A percentile compares a stretch with the other conserved stretches of the same genome.
Evolutionary conservation across 1,140 invertebrate species (phyloP).

Genomic region (Babylonia areolata): DNA sequence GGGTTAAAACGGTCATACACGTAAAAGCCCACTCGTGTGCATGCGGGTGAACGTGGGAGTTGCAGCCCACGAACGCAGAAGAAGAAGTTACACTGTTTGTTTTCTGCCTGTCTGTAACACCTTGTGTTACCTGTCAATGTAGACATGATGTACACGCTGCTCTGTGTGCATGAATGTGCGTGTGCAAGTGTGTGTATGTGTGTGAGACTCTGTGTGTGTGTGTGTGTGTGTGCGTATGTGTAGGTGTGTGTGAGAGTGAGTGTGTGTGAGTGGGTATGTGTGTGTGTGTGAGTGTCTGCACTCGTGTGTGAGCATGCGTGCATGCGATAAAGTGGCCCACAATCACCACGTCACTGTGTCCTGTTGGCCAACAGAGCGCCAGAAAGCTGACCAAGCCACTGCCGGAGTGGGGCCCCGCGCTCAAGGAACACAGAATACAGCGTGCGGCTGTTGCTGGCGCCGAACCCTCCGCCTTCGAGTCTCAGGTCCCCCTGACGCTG

Average conservation of each 20-base stretch:
- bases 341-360: not conserved
- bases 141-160: too few relatives aligned
- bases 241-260: not conserved
- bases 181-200: not conserved
- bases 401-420: slow-evolving; percentile 69
- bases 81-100: too few relatives aligned
- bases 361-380: slow-evolving; percentile 52
- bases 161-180: not conserved
- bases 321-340: too few relatives aligned
- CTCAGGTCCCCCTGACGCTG: slow-evolving; percentile 50
- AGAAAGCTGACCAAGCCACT: slow-evolving; percentile 52
- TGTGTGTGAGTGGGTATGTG: not conserved
- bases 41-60: too few relatives aligned
- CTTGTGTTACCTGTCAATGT: too few relatives aligned
- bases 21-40: too few relatives aligned
- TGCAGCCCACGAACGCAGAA: too few relatives aligned
- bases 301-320: too few relatives aligned
- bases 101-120: too few relatives aligned
- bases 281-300: not conserved
- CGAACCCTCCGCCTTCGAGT: slow-evolving; percentile 42
- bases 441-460: slow-evolving; percentile 35
- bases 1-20: too few relatives aligned
- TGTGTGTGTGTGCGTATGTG: not conserved
- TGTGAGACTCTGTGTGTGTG: not conserved
- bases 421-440: slow-evolving; percentile 53